These are phyloP conservation scores for Naja naja DNA, from an alignment of 2,113 vertebrate genomes.

Conservation along the genomic window DNA sequence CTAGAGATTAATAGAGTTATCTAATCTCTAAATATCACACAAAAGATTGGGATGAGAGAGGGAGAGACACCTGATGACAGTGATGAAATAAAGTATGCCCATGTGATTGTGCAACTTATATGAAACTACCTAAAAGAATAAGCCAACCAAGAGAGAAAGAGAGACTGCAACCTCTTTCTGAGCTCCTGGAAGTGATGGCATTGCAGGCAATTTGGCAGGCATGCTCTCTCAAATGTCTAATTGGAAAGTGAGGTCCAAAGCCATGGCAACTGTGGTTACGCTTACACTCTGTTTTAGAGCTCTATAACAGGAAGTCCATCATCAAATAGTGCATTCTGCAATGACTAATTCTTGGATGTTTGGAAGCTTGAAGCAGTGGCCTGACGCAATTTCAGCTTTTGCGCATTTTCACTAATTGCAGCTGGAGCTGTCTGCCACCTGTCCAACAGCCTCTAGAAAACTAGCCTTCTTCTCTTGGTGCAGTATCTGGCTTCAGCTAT, in stretches of 20 bases:
- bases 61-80: not conserved
- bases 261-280: not conserved
- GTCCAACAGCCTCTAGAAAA: not conserved
- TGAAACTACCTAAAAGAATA: not conserved
- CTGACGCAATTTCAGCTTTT: conserved; percentile 15
- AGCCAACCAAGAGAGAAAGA: not conserved
- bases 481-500: rapidly evolving
- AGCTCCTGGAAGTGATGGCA: not conserved
- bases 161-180: not conserved
- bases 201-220: not conserved
- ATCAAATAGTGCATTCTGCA: not conserved
- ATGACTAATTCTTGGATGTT: not conserved
- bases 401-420: conserved; percentile 9
- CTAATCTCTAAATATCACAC: not conserved
- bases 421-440: conserved; percentile 3
- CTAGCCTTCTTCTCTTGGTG: not conserved
- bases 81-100: not conserved
- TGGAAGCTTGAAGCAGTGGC: conserved; percentile 28
- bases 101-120: not conserved
- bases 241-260: not conserved
- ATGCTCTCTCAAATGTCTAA: not conserved
- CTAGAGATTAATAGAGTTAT: not conserved
- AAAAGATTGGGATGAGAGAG: not conserved
- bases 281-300: not conserved
- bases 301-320: not conserved